phyloP scores from a whole-genome alignment of 2,113 vertebrate species.

The Lagopus leucura region DNA sequence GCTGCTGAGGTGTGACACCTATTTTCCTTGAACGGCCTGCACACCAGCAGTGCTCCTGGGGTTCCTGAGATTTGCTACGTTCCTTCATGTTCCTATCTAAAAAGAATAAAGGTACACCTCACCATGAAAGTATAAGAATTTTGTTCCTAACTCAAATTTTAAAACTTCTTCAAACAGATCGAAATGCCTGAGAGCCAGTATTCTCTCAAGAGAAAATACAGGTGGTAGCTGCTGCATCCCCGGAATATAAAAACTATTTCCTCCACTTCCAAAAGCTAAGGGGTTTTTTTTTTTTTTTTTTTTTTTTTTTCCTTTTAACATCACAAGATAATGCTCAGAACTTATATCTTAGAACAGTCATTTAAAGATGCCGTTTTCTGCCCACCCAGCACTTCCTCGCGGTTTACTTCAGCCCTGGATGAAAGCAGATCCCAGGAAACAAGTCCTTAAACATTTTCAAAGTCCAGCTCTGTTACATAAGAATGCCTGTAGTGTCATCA shows the following conservation, averaged over 20 bases:
- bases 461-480: not conserved
- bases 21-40: not conserved
- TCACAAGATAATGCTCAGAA: not conserved
- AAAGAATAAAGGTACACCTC: not conserved
- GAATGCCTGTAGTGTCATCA: not conserved
- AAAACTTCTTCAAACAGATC: not conserved
- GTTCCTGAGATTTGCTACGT: not conserved
- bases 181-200: not conserved
- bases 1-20: not conserved
- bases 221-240: not conserved
- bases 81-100: not conserved
- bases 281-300: not conserved
- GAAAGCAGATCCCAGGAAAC: not conserved
- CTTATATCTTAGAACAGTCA: not conserved
- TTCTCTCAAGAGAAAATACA: not conserved
- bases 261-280: not conserved
- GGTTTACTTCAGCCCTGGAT: not conserved
- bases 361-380: not conserved
- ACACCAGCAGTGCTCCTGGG: not conserved
- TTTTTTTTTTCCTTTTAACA: not conserved
- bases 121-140: not conserved
- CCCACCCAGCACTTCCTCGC: not conserved
- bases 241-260: not conserved
- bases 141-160: not conserved
- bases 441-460: not conserved